A percentile compares a stretch with the other conserved stretches of the same genome.
phyloP scores from a whole-genome alignment of 2,888 invertebrate genomes.

The Lamellibrachia satsuma region DNA sequence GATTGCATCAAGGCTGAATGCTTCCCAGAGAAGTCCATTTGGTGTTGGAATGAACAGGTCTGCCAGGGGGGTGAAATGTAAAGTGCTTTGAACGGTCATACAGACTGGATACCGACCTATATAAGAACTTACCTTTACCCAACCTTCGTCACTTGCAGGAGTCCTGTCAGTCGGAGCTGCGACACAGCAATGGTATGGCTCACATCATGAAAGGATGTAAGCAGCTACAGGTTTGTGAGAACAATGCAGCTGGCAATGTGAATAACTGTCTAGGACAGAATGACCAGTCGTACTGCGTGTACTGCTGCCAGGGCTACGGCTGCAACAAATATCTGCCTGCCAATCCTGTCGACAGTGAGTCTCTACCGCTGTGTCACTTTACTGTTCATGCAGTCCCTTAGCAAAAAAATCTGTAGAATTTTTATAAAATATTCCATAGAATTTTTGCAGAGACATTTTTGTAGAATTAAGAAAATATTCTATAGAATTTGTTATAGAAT shows the following conservation, averaged over 20 bases:
- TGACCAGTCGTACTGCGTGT: not conserved
- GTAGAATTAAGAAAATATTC: too few relatives aligned
- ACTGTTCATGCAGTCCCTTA: not conserved
- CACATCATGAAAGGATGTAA: not conserved
- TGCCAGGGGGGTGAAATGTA: too few relatives aligned
- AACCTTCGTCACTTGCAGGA: not conserved
- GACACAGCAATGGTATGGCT: not conserved
- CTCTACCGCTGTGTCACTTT: not conserved
- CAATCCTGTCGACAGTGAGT: not conserved
- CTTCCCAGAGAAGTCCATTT: too few relatives aligned
- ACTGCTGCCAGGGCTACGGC: not conserved
- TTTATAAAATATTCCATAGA: too few relatives aligned
- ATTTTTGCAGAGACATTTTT: too few relatives aligned
- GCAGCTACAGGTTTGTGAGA: not conserved
- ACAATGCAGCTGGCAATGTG: not conserved
- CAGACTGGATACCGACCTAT: too few relatives aligned
- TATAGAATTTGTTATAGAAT: too few relatives aligned
- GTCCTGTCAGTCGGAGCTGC: not conserved
- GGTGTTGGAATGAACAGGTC: too few relatives aligned
- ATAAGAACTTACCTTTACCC: not conserved
- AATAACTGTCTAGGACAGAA: not conserved
- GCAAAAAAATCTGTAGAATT: too few relatives aligned
- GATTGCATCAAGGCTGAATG: too few relatives aligned
- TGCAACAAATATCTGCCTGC: constrained; percentile 7
- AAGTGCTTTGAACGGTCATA: too few relatives aligned